Conservation (phyloP, 2,113 vertebrate genomes). For the Pteronura brasiliensis region DNA sequence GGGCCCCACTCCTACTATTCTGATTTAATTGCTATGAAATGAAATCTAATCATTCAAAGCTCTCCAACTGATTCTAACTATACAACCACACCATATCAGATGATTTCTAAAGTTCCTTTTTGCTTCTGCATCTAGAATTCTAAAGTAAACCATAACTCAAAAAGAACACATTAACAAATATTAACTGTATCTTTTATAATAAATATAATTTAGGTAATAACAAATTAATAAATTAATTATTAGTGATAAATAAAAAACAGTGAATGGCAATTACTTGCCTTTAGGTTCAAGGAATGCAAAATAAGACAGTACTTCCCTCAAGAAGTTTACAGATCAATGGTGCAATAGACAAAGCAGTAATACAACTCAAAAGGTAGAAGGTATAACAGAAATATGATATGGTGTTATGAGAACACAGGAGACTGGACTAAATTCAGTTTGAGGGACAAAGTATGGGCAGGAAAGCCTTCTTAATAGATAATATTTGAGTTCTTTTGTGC, state of each 20-base stretch:
- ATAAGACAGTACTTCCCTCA: not conserved
- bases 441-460: not conserved
- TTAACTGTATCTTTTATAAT: not conserved
- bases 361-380: not conserved
- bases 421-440: not conserved
- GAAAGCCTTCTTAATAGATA: not conserved
- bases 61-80: not conserved
- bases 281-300: conserved; percentile 12
- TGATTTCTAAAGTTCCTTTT: not conserved
- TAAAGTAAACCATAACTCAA: not conserved
- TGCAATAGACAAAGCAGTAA: not conserved
- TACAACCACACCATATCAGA: not conserved
- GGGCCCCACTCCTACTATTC: not conserved
- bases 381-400: not conserved
- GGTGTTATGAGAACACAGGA: not conserved
- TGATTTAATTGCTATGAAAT: not conserved
- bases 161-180: not conserved
- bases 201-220: not conserved
- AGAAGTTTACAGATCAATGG: not conserved
- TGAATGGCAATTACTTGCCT: not conserved
- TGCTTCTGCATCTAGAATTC: not conserved
- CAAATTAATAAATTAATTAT: not conserved
- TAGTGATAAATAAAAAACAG: not conserved
- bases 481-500: not conserved
- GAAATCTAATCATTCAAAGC: not conserved